Percentiles rank a stretch among this genome's conserved stretches.
Evolutionary conservation across 2,797 vertebrate species (phyloP).

Genomic region (Eulemur rubriventer): DNA sequence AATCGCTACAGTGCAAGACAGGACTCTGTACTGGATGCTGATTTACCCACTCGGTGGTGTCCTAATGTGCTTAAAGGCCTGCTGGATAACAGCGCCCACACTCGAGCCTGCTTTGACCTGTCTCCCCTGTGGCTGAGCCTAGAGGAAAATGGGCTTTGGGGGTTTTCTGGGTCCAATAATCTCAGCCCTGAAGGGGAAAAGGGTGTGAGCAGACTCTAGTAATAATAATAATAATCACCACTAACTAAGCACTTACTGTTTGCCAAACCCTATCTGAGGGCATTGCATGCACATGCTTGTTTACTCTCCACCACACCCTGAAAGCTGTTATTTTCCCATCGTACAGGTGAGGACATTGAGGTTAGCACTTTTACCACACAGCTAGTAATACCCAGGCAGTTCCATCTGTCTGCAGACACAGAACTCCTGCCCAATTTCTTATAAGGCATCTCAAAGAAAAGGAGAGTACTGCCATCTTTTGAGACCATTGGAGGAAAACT

Average conservation of each 20-base stretch:
- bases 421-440: not conserved
- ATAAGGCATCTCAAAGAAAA: not conserved
- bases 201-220: fast-evolving
- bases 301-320: not conserved
- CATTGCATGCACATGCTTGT: fast-evolving
- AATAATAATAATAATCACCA: not conserved
- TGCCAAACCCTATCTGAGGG: not conserved
- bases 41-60: not conserved
- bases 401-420: not conserved
- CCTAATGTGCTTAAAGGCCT: conserved; percentile 37
- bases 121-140: not conserved
- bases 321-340: not conserved
- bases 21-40: not conserved
- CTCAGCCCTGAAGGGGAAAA: not conserved
- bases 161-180: not conserved
- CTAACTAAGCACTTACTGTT: not conserved
- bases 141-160: not conserved
- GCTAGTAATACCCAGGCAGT: not conserved
- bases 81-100: not conserved
- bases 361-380: not conserved
- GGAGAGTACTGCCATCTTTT: not conserved
- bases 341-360: not conserved
- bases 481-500: not conserved
- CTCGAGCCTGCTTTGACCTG: not conserved
- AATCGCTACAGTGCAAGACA: conserved; percentile 39